Conservation (phyloP, 2,888 invertebrate genomes). For the Leistus spinibarbis region DNA sequence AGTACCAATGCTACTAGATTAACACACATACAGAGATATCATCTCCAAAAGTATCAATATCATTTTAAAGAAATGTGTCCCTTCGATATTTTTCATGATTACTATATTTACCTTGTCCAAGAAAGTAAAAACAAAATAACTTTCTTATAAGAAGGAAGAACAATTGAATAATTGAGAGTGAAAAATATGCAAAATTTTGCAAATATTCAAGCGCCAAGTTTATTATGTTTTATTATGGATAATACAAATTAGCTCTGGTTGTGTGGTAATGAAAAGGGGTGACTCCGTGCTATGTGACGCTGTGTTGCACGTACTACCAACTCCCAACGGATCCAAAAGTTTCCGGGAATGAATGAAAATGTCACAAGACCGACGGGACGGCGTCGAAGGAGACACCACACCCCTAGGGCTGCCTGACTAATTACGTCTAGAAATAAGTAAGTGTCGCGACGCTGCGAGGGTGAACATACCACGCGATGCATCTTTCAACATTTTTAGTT, state of each 20-base stretch:
- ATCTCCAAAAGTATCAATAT: too few species aligned
- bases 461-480: constrained; percentile 1
- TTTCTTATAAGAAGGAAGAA: too few species aligned
- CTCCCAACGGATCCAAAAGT: not conserved
- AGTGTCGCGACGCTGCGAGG: constrained; percentile 38
- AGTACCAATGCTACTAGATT: too few species aligned
- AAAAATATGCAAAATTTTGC: not conserved
- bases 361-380: not conserved
- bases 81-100: too few species aligned
- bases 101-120: too few species aligned
- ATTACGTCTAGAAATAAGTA: constrained; percentile 55
- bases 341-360: constrained; percentile 4
- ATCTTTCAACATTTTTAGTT: too few species aligned
- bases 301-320: not conserved
- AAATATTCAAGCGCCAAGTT: not conserved
- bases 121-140: too few species aligned
- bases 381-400: constrained; percentile 44
- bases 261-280: not conserved
- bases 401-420: constrained; percentile 52
- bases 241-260: constrained; percentile 28
- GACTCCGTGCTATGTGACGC: not conserved
- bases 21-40: too few species aligned
- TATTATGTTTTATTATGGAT: constrained; percentile 21
- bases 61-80: too few species aligned
- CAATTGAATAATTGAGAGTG: too few species aligned